Conservation (phyloP, 35 echinoderm and acorn worm species). For the Patiria miniata region DNA sequence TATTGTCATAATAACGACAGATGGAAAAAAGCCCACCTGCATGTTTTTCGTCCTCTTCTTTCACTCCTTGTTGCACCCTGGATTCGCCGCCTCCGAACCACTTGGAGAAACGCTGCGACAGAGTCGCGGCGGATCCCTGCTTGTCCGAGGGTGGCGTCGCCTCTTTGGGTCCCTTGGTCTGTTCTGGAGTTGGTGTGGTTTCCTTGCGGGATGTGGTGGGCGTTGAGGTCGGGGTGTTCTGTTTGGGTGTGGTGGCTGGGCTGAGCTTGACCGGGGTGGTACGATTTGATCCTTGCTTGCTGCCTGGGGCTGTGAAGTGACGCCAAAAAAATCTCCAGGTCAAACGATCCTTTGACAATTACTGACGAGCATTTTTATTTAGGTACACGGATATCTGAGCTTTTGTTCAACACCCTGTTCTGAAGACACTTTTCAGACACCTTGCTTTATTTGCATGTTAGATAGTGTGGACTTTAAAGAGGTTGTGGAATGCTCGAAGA, state of each 20-base stretch:
- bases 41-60: slow-evolving; percentile 50
- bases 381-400: no score
- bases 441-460: no score
- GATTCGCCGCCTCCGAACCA: slow-evolving; percentile 77
- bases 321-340: no score
- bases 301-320: slow-evolving; percentile 35
- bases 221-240: slow-evolving; percentile 52
- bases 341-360: no score
- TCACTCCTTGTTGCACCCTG: slow-evolving; percentile 79
- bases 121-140: slow-evolving; percentile 10
- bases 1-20: no score
- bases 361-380: no score
- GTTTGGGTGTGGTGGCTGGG: slow-evolving; percentile 58
- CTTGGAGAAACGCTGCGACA: slow-evolving; percentile 73
- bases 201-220: slow-evolving; percentile 48
- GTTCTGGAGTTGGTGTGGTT: background rate
- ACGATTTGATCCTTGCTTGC: slow-evolving; percentile 49
- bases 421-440: no score
- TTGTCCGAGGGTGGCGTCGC: background rate
- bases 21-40: background rate
- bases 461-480: no score
- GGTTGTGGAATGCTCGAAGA: no score
- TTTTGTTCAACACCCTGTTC: no score
- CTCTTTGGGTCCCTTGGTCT: background rate
- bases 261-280: slow-evolving; percentile 69